Conservation (phyloP, 2,113 vertebrate genomes). For the Chloropsis cyanopogon region DNA sequence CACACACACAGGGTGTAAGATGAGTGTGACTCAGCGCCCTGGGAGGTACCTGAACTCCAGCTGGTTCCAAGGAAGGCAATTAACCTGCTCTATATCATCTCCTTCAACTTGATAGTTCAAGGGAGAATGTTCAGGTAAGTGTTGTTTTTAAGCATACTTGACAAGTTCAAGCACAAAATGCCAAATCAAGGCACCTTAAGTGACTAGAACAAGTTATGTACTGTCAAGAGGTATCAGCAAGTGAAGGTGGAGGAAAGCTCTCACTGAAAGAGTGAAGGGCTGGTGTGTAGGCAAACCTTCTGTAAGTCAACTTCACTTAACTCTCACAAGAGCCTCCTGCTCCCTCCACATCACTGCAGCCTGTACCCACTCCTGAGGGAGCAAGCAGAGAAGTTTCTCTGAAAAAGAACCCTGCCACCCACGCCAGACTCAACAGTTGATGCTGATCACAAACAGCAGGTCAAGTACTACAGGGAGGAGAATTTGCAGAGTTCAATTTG, state of each 20-base stretch:
- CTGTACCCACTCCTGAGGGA: too few relatives aligned
- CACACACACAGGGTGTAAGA: rapidly evolving
- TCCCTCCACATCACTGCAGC: neutral
- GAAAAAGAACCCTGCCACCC: neutral
- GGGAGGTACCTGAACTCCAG: neutral
- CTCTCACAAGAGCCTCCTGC: neutral
- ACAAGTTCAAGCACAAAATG: neutral
- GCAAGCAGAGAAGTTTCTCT: neutral
- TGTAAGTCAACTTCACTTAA: neutral
- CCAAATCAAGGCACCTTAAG: neutral
- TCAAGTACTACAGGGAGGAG: neutral
- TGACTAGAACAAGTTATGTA: neutral
- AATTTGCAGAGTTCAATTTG: neutral
- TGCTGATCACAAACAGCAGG: neutral
- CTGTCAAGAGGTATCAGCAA: neutral
- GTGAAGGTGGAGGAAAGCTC: neutral
- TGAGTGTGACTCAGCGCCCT: neutral
- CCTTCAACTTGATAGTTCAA: neutral
- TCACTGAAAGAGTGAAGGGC: neutral
- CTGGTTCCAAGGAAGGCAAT: neutral
- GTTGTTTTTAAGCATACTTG: rapidly evolving
- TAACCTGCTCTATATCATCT: neutral
- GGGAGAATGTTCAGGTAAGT: neutral
- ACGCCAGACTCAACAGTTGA: neutral
- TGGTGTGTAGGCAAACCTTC: neutral